Evolutionary conservation across 2,113 vertebrate species (phyloP), one percentile per base, ranked within the genome.

Genomic region (Marcusenius ussheri): DNA sequence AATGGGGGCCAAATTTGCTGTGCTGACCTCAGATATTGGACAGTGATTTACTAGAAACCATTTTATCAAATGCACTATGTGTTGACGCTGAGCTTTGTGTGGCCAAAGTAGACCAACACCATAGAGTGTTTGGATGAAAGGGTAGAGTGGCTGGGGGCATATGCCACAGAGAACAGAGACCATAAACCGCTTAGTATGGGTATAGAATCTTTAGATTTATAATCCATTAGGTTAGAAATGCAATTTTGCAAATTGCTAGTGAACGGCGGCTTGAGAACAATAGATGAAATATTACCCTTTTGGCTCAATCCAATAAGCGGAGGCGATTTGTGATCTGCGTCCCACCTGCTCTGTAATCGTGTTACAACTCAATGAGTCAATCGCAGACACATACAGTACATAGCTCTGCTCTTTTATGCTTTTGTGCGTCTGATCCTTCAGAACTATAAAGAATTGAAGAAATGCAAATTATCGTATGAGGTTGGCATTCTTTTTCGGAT

Each of bases 241-340:
- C 94, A 95, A 96, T 96, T 96, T 94, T 92, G 93, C 85, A 92
- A 95, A 96, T 96, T 95, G 95, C 94, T 93, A 91, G 94, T 93
- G 94, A 95, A 94, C 94, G 95, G 94, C 93, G 92, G 88, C 94
- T 91, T 91, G 87, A 95, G 94, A 95, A 96, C 96, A 96, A 96
- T 95, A 94, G 94, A 95, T 96, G 95, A 96, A 95, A 94, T 96
- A 96, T 95, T 94, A 91, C 93, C 94, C 94, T 95, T 95, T 96
- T 95, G 94, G 93, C 94, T 95, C 93, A 95, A 95, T 96, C 94
- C 93, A 95, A 95, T 96, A 95, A 95, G 93, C 90, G 7, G 89
- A 90, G 95, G 93, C 91, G 90, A 93, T 93, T 94, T 94, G 93
- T 89, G 91, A 96, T 95, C 92, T 93, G 90, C 91, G 91, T 95